Base-by-base conservation (phyloP, 2,797 vertebrate genomes). In the Oryzias sinensis region DNA sequence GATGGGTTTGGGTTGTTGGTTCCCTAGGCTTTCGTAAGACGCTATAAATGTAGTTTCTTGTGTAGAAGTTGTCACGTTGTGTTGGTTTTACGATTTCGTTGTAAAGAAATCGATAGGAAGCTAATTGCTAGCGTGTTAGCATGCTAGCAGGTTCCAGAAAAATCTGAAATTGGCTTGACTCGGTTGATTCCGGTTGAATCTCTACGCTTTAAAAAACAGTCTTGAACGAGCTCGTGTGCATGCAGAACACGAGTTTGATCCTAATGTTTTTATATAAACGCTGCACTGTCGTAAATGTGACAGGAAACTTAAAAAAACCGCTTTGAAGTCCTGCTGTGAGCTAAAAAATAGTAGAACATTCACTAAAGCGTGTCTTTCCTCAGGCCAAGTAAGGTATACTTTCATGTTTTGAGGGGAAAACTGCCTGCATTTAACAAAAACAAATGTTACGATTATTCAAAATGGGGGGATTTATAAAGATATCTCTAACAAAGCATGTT, bases 101-200 rank as follows among this genome's bases (percentile, higher is more conserved):
- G 5, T 9, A 9, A 33, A 33, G 2, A 6, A 56, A 15, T 27
- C 2, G 16, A 37, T 20, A 53, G 17, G 8, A 47, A 27, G 22
- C 40, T 24, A 40, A 17, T 43, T 33, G 61, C 53, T 66, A 61
- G 41, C 64, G 37, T 29, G 53, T 54, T 51, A 52, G 27, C 55
- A 44, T 41, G 68, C 68, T 56, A 59, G 57, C 62, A 44, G 59
- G 46, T 79, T 80, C 76, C 48, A 77, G 75, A 77, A 84, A 72
- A 58, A 72, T 61, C 74, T 40, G 0, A 59, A 56, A 57, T 63
- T 41, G 60, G 49, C 24, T 9, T 9, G 20, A 50, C 6, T 54
- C 24, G 7, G 5, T 43, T 53, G 5, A 13, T 33, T 3, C 27
- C 27, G 27, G 33, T 33, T 33, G 5, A 8, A 6, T 5, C 13